phyloP scores from a whole-genome alignment of 2,888 invertebrate species.

The Caenorhabditis doughertyi region DNA sequence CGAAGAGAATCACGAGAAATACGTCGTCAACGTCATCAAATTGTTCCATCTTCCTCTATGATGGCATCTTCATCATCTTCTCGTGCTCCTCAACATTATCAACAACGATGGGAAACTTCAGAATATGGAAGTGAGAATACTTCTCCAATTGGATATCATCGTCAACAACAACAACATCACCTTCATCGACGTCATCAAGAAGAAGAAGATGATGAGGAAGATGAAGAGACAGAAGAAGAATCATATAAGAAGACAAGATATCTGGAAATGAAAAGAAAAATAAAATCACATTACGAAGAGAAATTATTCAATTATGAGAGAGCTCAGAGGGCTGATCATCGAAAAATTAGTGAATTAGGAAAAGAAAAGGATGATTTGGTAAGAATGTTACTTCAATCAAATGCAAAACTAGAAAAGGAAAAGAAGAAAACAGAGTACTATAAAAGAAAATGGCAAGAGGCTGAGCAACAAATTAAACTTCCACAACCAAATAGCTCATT shows the following conservation, averaged over 20 bases:
- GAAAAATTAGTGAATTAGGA: conserved; percentile 57
- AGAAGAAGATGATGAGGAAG: conserved; percentile 51
- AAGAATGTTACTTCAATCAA: conserved; percentile 53
- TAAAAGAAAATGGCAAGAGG: conserved; percentile 53
- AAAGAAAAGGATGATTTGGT: conserved; percentile 62
- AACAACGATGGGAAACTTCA: conserved; percentile 63
- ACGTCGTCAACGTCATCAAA: conserved; percentile 26
- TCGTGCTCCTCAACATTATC: conserved; percentile 4
- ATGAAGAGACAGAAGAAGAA: conserved; percentile 36
- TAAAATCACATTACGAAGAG: conserved; percentile 51
- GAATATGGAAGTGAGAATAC: conserved; percentile 72
- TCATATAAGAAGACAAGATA: conserved; percentile 40
- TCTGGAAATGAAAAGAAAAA: conserved; percentile 52
- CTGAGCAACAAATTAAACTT: conserved; percentile 54
- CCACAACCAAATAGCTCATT: conserved; percentile 3
- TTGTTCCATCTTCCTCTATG: conserved; percentile 26
- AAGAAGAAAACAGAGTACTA: conserved; percentile 52
- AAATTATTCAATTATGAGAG: conserved; percentile 52
- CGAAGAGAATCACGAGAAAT: conserved; percentile 33
- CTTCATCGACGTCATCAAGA: conserved; percentile 35
- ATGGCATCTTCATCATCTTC: conserved; percentile 28
- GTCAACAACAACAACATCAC: conserved; percentile 34
- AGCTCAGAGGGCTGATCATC: conserved; percentile 37
- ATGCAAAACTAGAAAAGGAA: conserved; percentile 55
- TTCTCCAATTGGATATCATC: conserved; percentile 64